phyloP scores from a whole-genome alignment of 2,888 invertebrate genomes.

The Nyleta sp. region DNA sequence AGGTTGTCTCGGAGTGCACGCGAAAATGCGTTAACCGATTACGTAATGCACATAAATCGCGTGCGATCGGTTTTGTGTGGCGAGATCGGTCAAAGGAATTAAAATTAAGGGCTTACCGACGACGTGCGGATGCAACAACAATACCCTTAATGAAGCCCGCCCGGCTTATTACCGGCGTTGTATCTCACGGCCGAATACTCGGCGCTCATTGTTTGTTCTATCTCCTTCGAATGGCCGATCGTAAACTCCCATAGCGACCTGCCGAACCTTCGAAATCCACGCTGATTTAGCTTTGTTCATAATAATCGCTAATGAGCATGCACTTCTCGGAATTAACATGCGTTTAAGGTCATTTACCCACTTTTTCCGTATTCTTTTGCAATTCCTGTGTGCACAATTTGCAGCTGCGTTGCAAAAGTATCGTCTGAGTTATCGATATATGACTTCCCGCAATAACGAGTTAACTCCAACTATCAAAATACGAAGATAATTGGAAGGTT shows the following conservation, averaged over 20 bases:
- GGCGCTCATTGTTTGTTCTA: slow-evolving; percentile 76
- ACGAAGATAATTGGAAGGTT: no score
- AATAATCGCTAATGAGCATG: slow-evolving; percentile 68
- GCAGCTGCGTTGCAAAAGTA: no score
- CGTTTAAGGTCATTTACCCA: slow-evolving; percentile 33
- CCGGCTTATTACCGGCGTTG: slow-evolving; percentile 78
- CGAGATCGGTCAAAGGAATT: slow-evolving; percentile 67
- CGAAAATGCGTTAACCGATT: slow-evolving; percentile 18
- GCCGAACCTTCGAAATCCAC: slow-evolving; percentile 67
- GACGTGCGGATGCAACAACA: slow-evolving; percentile 73
- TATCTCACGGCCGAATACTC: slow-evolving; percentile 75
- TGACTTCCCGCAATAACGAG: no score
- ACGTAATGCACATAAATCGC: slow-evolving; percentile 47
- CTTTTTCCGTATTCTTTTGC: not conserved
- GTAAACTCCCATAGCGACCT: slow-evolving; percentile 72
- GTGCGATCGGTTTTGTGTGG: slow-evolving; percentile 66
- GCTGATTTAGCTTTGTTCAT: slow-evolving; percentile 68
- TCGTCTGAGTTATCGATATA: no score
- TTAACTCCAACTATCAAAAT: no score
- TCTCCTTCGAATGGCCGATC: slow-evolving; percentile 68
- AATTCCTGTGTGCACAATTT: no score
- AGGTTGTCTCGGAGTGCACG: slow-evolving; percentile 8
- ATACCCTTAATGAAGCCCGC: slow-evolving; percentile 80
- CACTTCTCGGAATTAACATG: slow-evolving; percentile 56
- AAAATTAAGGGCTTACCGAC: slow-evolving; percentile 59